Conservation (phyloP, 2,888 invertebrate genomes). For the Aleiodes testaceus region DNA sequence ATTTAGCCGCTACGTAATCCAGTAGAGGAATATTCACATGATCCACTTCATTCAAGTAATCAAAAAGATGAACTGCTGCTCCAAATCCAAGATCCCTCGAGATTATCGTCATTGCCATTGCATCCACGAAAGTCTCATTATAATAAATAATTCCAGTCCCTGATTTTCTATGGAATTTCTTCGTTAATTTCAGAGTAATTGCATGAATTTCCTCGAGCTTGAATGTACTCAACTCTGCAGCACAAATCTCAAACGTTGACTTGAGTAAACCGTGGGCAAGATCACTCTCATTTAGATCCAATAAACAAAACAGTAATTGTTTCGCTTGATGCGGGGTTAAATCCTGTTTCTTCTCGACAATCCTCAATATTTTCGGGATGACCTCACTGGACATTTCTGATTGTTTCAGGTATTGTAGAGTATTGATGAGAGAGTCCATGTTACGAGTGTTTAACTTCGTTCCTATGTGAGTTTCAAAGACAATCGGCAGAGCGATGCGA, state of each 20-base stretch:
- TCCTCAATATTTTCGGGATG: background rate
- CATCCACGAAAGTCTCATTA: constrained; percentile 77
- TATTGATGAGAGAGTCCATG: constrained; percentile 74
- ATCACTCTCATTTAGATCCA: constrained; percentile 71
- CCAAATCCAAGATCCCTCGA: constrained; percentile 52
- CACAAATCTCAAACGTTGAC: background rate
- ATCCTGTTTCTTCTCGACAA: constrained; percentile 51
- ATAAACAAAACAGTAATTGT: constrained; percentile 30
- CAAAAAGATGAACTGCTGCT: constrained; percentile 44
- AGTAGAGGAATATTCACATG: constrained; percentile 74
- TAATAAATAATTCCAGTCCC: constrained; percentile 75
- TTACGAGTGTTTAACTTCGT: constrained; percentile 76
- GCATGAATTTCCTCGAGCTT: background rate
- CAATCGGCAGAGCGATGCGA: constrained; percentile 79
- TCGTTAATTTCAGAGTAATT: background rate
- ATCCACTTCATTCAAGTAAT: constrained; percentile 37
- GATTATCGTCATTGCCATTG: constrained; percentile 67
- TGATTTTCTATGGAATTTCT: background rate
- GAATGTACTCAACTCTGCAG: background rate
- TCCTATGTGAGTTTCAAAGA: constrained; percentile 79
- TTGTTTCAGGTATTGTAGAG: constrained; percentile 73
- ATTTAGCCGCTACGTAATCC: constrained; percentile 76
- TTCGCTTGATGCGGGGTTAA: constrained; percentile 74
- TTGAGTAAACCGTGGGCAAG: background rate
- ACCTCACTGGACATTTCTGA: background rate